Evolutionary conservation across 2,888 invertebrate genomes (phyloP).

Genomic region (Choristoneura rosaceana): DNA sequence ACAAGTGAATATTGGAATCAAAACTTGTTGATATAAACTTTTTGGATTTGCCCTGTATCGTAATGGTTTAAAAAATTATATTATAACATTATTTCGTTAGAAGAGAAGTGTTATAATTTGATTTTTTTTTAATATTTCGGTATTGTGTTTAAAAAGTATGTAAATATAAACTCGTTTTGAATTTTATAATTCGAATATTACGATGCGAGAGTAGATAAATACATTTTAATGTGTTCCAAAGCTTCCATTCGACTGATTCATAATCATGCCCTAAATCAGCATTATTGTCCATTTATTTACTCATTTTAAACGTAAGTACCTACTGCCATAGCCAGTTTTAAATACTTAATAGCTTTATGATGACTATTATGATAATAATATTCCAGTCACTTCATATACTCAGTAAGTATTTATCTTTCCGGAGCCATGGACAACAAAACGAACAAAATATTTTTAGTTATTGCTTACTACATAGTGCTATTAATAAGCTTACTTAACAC

Average conservation of each 20-base stretch:
- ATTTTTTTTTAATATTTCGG: too few species aligned
- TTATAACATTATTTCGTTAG: too few species aligned
- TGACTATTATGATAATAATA: background rate
- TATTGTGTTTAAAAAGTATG: too few species aligned
- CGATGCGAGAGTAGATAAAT: too few species aligned
- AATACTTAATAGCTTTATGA: background rate
- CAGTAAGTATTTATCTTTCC: background rate
- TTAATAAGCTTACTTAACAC: conserved; percentile 4
- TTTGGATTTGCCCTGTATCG: too few species aligned
- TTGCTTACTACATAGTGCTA: conserved; percentile 1
- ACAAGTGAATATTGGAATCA: too few species aligned
- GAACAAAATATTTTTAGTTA: background rate
- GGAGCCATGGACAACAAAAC: conserved; percentile 14
- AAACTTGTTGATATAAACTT: too few species aligned
- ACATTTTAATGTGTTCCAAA: background rate
- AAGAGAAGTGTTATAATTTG: too few species aligned
- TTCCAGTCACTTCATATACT: background rate
- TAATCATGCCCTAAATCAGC: background rate
- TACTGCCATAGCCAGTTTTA: too few species aligned
- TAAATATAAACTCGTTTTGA: too few species aligned
- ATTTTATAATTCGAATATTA: too few species aligned
- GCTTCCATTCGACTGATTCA: background rate
- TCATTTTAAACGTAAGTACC: background rate
- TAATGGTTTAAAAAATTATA: too few species aligned
- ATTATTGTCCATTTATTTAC: background rate